Percentiles rank a stretch among this genome's conserved stretches.
Conservation (phyloP, 2,888 invertebrate genomes). For the Thereva nobilitata region DNA sequence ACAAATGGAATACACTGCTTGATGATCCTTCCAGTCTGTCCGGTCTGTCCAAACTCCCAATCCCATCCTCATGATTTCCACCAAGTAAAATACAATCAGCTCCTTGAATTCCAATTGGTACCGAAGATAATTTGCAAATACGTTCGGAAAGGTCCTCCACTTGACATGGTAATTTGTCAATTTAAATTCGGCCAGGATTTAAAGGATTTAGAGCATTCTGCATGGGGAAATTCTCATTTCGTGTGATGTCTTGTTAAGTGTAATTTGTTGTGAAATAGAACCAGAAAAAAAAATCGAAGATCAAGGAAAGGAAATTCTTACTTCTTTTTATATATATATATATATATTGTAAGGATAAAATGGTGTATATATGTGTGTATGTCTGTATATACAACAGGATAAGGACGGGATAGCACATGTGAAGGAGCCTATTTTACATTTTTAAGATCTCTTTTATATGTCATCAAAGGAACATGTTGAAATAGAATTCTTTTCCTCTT, state of each 20-base stretch:
- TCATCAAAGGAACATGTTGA: too few species aligned
- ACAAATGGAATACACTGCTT: conserved; percentile 16
- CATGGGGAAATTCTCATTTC: conserved; percentile 17
- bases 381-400: too few species aligned
- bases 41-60: not conserved
- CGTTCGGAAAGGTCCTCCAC: conserved; percentile 26
- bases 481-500: too few species aligned
- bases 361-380: too few species aligned
- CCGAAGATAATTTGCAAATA: conserved; percentile 28
- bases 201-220: conserved; percentile 20
- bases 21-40: conserved; percentile 9
- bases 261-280: conserved; percentile 4
- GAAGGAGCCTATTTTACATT: too few species aligned
- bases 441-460: too few species aligned
- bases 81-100: conserved; percentile 26
- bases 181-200: conserved; percentile 28
- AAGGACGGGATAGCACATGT: too few species aligned
- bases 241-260: conserved; percentile 1
- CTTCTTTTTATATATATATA: too few species aligned
- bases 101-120: conserved; percentile 29
- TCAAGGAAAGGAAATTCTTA: too few species aligned
- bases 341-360: too few species aligned
- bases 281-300: too few species aligned
- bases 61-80: not conserved
- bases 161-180: conserved; percentile 32